Base-by-base conservation (phyloP, 2,113 vertebrate genomes). In the Dipodomys ordii region DNA sequence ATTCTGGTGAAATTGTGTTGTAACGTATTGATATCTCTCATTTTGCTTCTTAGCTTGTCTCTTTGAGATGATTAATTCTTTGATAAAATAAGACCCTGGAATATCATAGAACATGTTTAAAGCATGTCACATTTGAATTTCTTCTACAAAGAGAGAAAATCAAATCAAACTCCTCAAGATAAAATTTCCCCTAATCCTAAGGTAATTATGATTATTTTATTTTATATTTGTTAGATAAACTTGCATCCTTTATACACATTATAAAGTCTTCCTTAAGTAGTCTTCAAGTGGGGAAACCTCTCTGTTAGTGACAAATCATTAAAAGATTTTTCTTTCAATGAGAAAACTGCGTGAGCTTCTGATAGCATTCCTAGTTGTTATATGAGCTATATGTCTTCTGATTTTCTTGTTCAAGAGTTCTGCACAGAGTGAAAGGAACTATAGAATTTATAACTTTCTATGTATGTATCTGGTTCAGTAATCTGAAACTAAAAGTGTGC, bases 1-100 rank as follows among this genome's bases (percentile, higher is more conserved):
- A 95, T 82, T 94, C 91, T 80, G 35, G 35, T 80, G n/a, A 76
- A 92, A 95, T 20, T 35, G 20, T 5, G 85, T 72, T 46, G 28
- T 49, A 19, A 69, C n/a, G 0, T 81, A 25, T 7, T n/a, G 7
- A 2, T 79, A 15, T n/a, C 5, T 35, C 28, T 76, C 27, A 74
- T 88, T 77, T 68, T 44, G 35, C 27, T 77, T 90, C 64, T 92
- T 65, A 79, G 7, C 19, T 92, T 64, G 25, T n/a, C 5, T 83
- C 39, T 87, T 93, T 83, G 44, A 90, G 64, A n/a, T 7, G 13
- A 32, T 71, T 79, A 44, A 78, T 87, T 87, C 79, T 69, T 27
- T 85, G 87, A 79, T 74, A 88, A 77, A 96, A 91, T 86, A 86
- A 83, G 19, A 71, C 46, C 7, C 60, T 88, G 30, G 16, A 18